Evolutionary conservation across 2,797 vertebrate species (phyloP).

Genomic region (Tangara arthus): DNA sequence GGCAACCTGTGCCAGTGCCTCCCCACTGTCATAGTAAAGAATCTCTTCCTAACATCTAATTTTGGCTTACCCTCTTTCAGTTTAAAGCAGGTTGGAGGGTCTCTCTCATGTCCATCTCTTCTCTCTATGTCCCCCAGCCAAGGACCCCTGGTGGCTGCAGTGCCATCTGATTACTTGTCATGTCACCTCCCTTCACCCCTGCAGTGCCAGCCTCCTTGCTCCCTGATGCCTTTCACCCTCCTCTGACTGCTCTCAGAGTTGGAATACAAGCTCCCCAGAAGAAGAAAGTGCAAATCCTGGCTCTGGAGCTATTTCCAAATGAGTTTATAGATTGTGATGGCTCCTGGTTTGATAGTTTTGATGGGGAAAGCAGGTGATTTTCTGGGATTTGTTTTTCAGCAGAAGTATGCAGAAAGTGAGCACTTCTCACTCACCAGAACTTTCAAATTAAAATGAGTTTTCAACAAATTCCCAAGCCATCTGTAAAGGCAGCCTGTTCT

Average conservation of each 20-base stretch:
- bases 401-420: background rate
- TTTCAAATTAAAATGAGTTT: background rate
- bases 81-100: background rate
- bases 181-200: background rate
- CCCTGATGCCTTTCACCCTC: background rate
- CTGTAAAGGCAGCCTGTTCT: background rate
- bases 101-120: background rate
- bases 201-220: background rate
- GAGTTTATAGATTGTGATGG: background rate
- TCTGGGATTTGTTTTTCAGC: background rate
- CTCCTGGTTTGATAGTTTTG: background rate
- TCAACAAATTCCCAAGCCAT: background rate
- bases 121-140: too few species aligned
- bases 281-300: background rate
- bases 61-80: background rate
- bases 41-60: background rate
- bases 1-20: background rate
- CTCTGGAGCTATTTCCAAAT: background rate
- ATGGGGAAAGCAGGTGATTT: background rate
- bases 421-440: background rate
- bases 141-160: background rate
- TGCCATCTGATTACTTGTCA: background rate
- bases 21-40: background rate
- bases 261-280: background rate
- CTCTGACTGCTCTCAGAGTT: background rate